These are phyloP conservation scores for Lasioglossum baleicum DNA, from an alignment of 1,140 invertebrate genomes.

Conservation along the genomic window DNA sequence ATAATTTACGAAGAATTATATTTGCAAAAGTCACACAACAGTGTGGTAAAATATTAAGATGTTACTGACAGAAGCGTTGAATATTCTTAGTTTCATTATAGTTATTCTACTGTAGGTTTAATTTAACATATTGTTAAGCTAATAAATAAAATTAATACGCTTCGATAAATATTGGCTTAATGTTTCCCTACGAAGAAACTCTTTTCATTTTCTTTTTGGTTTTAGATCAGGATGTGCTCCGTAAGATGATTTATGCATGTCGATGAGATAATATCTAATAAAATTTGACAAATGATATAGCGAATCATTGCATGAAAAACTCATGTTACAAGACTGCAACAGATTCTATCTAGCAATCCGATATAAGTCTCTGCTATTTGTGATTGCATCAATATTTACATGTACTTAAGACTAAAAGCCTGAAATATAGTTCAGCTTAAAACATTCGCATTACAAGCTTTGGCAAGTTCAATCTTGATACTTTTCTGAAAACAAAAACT, in stretches of 20 bases:
- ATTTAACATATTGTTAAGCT: constrained; percentile 1
- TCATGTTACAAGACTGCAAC: background rate
- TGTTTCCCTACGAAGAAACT: background rate
- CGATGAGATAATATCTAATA: constrained; percentile 7
- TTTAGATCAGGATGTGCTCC: constrained; percentile 6
- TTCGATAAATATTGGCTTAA: background rate
- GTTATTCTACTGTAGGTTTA: constrained; percentile 3
- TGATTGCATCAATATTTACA: constrained; percentile 1
- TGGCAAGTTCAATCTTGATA: constrained; percentile 1
- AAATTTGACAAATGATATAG: constrained; percentile 4
- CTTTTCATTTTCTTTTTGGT: background rate
- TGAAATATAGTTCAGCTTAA: constrained; percentile 5
- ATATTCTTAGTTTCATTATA: background rate
- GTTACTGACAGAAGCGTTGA: background rate
- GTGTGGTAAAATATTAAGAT: constrained; percentile 26
- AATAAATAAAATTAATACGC: constrained; percentile 6
- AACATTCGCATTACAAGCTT: constrained; percentile 27
- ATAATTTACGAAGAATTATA: constrained; percentile 16
- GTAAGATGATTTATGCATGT: background rate
- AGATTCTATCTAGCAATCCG: background rate
- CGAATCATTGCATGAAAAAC: constrained; percentile 8
- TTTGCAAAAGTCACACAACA: constrained; percentile 5
- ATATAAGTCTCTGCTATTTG: background rate
- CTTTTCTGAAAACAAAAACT: constrained; percentile 1
- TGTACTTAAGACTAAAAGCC: background rate